Evolutionary conservation across 2,797 vertebrate genomes (phyloP).

Genomic region (Myotis myotis): DNA sequence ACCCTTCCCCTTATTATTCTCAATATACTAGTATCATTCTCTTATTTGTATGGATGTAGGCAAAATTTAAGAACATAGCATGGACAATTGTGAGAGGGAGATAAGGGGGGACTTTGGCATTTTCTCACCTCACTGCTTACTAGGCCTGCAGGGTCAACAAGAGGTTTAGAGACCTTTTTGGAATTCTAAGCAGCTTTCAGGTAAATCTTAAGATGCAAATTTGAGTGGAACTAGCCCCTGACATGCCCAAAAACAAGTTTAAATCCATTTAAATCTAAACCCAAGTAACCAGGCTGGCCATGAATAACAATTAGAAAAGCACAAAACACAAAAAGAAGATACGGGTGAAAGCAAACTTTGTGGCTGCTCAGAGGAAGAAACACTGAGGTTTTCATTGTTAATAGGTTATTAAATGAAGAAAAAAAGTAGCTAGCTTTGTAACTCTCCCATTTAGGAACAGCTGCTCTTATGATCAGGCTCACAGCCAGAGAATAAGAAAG

Average conservation of each 20-base stretch:
- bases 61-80: constrained; percentile 14
- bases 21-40: background rate
- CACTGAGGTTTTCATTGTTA: constrained; percentile 29
- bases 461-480: constrained; percentile 3
- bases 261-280: constrained; percentile 57
- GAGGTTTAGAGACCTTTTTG: background rate
- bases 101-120: background rate
- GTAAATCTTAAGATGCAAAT: constrained; percentile 47
- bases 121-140: constrained; percentile 39
- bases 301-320: constrained; percentile 51
- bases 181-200: constrained; percentile 51
- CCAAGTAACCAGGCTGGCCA: background rate
- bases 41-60: background rate
- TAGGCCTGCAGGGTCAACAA: background rate
- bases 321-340: constrained; percentile 34
- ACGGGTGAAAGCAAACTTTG: background rate
- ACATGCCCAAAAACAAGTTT: constrained; percentile 26
- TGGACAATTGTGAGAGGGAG: background rate
- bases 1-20: background rate
- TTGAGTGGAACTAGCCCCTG: background rate
- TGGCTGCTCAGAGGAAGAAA: background rate
- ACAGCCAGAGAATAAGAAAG: background rate
- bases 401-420: background rate
- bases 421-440: background rate
- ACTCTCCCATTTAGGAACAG: background rate